Evolutionary conservation across 2,113 vertebrate species (phyloP).

Genomic region (Solenodon paradoxus): DNA sequence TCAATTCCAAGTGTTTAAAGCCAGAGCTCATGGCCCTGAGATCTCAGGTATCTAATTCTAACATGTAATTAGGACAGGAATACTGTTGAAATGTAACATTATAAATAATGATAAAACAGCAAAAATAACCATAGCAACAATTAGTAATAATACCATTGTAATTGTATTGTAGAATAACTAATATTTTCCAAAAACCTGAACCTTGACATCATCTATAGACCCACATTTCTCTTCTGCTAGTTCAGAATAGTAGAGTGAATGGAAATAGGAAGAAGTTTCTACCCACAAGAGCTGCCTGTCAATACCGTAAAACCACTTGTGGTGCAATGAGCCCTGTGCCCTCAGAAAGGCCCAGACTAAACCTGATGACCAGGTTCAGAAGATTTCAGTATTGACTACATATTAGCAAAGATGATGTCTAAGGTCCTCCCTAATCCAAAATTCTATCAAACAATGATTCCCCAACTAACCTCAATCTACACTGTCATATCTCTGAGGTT

Average conservation of each 20-base stretch:
- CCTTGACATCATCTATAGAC: not conserved
- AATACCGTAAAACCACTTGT: not conserved
- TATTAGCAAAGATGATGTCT: not conserved
- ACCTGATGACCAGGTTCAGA: not conserved
- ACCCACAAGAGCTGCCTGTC: not conserved
- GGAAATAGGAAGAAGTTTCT: not conserved
- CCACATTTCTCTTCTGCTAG: not conserved
- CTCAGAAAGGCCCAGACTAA: not conserved
- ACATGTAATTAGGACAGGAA: not conserved
- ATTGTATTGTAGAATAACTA: not conserved
- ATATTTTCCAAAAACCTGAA: not conserved
- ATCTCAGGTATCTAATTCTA: not conserved
- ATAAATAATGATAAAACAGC: not conserved
- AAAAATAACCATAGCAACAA: too few species aligned
- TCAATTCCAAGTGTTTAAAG: not conserved
- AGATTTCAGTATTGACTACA: not conserved
- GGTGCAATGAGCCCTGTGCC: fast-evolving
- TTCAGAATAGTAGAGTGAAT: not conserved
- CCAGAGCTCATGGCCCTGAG: not conserved
- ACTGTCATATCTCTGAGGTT: not conserved
- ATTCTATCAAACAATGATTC: not conserved
- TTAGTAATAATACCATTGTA: not conserved
- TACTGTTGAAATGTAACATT: not conserved
- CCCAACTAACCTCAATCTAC: not conserved
- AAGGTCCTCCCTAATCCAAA: not conserved